These are phyloP conservation scores for Hydractinia symbiolongicarpus DNA, from an alignment of 30 jellyfish, hydroid and myxozoan species.

Conservation along the genomic window DNA sequence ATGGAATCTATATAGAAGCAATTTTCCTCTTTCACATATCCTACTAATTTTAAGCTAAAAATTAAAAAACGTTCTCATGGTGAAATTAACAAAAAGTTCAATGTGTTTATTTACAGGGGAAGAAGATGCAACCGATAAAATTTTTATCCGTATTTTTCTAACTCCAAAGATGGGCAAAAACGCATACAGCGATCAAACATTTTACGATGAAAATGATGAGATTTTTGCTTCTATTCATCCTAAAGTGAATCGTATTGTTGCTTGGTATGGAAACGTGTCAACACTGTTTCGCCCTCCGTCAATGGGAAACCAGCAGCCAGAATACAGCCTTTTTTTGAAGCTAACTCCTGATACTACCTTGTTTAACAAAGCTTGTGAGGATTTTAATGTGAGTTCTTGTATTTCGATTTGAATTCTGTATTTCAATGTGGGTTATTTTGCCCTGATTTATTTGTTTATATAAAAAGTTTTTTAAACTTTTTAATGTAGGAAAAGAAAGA, in stretches of 20 bases:
- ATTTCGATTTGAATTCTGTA: neutral
- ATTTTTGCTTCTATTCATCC: constrained; percentile 49
- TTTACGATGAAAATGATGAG: constrained; percentile 45
- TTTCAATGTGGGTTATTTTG: neutral
- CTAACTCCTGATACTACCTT: constrained; percentile 32
- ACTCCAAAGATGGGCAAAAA: constrained; percentile 41
- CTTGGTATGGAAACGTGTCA: constrained; percentile 49
- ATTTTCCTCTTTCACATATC: too few species aligned
- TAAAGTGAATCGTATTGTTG: constrained; percentile 41
- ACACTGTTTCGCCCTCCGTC: constrained; percentile 65
- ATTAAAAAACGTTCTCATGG: too few species aligned
- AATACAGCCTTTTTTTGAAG: constrained; percentile 47
- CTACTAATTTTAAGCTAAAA: too few species aligned
- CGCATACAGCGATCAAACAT: constrained; percentile 56
- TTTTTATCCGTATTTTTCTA: constrained; percentile 46
- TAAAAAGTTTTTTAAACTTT: neutral
- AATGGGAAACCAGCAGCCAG: constrained; percentile 43
- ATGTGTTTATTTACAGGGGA: neutral
- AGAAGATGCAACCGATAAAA: constrained; percentile 29
- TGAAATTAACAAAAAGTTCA: too few species aligned
- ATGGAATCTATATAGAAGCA: too few species aligned
- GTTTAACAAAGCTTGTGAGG: constrained; percentile 21
- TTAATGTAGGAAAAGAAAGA: neutral
- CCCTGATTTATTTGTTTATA: neutral
- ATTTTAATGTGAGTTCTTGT: constrained; percentile 28